Percentiles rank a stretch among this genome's conserved stretches.
phyloP scores from a whole-genome alignment of 2,797 vertebrate species.

The Microctenopoma lineatum region DNA sequence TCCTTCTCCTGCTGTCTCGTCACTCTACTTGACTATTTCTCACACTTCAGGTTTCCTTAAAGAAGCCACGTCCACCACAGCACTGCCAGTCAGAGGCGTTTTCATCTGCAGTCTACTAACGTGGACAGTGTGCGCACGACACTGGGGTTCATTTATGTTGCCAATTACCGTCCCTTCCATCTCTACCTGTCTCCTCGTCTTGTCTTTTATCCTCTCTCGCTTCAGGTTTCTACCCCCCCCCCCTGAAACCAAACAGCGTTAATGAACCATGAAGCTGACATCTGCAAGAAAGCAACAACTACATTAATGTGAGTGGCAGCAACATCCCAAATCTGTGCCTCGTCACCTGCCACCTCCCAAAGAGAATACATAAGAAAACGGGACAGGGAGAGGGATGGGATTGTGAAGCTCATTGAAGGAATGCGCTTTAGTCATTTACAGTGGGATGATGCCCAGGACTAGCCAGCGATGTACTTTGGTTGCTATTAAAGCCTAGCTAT shows the following conservation, averaged over 20 bases:
- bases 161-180: slow-evolving; percentile 64
- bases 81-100: slow-evolving; percentile 46
- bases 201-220: slow-evolving; percentile 48
- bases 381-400: slow-evolving; percentile 20
- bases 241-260: slow-evolving; percentile 59
- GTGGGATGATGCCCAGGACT: slow-evolving; percentile 16
- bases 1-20: slow-evolving; percentile 46
- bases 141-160: slow-evolving; percentile 44
- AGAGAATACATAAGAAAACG: slow-evolving; percentile 50
- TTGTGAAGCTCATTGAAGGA: slow-evolving; percentile 6
- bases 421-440: slow-evolving; percentile 17
- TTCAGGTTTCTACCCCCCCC: slow-evolving; percentile 7
- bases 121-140: slow-evolving; percentile 40
- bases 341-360: slow-evolving; percentile 51
- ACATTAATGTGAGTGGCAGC: slow-evolving; percentile 54
- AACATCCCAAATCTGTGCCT: slow-evolving; percentile 41
- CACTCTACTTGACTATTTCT: slow-evolving; percentile 54
- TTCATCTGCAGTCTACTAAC: slow-evolving; percentile 50
- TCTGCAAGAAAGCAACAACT: slow-evolving; percentile 53
- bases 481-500: slow-evolving; percentile 16
- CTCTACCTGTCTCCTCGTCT: slow-evolving; percentile 37
- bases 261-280: slow-evolving; percentile 69
- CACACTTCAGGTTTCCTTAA: slow-evolving; percentile 50
- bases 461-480: slow-evolving; percentile 4
- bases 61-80: slow-evolving; percentile 40